These are phyloP conservation scores for Agrotis segetum DNA, from an alignment of 2,888 invertebrate genomes.

Conservation along the genomic window DNA sequence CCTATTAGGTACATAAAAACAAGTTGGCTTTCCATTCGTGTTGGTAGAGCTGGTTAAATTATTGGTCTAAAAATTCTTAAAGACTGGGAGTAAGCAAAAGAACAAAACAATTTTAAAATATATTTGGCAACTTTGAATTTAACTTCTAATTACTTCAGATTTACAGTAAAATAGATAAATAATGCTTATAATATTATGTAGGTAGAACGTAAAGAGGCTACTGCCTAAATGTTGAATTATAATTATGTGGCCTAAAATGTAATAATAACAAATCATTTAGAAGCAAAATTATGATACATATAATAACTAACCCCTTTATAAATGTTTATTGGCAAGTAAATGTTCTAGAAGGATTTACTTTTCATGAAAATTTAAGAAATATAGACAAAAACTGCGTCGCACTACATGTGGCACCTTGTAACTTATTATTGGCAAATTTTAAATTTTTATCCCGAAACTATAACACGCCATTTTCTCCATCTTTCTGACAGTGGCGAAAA, in stretches of 20 bases:
- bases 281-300: background rate
- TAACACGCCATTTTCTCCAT: too few species aligned
- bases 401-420: too few species aligned
- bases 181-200: background rate
- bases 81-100: slow-evolving; percentile 12
- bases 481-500: too few species aligned
- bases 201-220: background rate
- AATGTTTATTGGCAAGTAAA: background rate
- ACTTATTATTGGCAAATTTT: too few species aligned
- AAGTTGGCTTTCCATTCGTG: slow-evolving; percentile 75
- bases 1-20: slow-evolving; percentile 89
- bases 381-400: background rate
- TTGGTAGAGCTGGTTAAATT: slow-evolving; percentile 13
- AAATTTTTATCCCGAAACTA: too few species aligned
- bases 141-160: slow-evolving; percentile 1
- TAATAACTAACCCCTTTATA: background rate
- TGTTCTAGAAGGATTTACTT: background rate
- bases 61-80: slow-evolving; percentile 4
- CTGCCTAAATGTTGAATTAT: background rate
- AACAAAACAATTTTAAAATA: slow-evolving; percentile 17
- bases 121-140: background rate
- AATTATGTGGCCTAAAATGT: background rate
- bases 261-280: slow-evolving; percentile 6
- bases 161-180: background rate
- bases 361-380: background rate